phyloP scores from a whole-genome alignment of 2,797 vertebrate species.

The Aselliscus stoliczkanus region DNA sequence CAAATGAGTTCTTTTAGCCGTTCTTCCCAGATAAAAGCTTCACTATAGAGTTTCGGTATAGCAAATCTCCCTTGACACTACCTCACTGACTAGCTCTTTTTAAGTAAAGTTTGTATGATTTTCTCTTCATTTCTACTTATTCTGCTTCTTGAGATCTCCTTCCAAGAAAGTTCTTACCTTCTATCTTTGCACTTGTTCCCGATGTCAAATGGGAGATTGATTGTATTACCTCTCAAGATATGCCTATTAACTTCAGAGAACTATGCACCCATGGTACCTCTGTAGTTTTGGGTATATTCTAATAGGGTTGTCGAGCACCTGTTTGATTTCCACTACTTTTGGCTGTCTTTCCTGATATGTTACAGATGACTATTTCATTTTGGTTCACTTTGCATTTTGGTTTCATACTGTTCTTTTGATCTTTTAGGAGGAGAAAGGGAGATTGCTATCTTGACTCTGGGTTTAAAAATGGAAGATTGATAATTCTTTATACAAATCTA shows the following conservation, averaged over 20 bases:
- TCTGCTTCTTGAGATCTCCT: background rate
- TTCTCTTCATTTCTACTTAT: background rate
- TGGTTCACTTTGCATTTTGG: background rate
- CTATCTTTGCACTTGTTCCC: background rate
- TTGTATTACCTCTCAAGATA: conserved; percentile 1
- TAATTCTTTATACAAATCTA: conserved; percentile 36
- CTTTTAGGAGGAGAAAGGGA: background rate
- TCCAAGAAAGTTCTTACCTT: background rate
- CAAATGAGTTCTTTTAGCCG: background rate
- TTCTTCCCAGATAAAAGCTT: background rate
- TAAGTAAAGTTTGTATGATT: background rate
- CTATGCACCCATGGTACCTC: background rate
- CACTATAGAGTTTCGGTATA: background rate
- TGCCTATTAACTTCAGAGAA: background rate
- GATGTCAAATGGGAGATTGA: background rate
- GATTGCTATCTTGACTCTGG: background rate
- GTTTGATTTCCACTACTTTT: background rate
- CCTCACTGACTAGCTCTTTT: background rate
- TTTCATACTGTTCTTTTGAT: background rate
- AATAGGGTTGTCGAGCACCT: background rate
- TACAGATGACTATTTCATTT: background rate
- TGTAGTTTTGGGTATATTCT: background rate
- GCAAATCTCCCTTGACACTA: background rate
- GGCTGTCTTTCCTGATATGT: background rate
- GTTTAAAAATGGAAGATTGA: background rate